A percentile compares a stretch with the other conserved stretches of the same genome.
These are phyloP conservation scores for Hypotaenidia philippensis DNA, from an alignment of 2,797 vertebrate species.

Conservation along the genomic window DNA sequence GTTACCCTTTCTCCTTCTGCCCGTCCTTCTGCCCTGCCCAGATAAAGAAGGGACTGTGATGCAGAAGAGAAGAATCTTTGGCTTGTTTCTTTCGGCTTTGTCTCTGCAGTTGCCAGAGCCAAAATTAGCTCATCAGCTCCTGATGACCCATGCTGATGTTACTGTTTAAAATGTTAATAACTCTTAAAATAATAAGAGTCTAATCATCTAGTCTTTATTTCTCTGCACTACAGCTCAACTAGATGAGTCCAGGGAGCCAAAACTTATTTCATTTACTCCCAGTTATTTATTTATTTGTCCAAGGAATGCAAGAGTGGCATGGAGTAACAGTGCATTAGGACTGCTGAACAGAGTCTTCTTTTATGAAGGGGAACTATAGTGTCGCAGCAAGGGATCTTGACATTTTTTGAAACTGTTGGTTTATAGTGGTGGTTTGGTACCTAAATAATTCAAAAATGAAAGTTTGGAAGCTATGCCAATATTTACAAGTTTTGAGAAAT, in stretches of 20 bases:
- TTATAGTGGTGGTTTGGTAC: neutral
- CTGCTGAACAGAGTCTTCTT: neutral
- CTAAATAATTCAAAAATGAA: neutral
- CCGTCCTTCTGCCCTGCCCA: neutral
- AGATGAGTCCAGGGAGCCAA: neutral
- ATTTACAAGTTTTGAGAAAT: neutral
- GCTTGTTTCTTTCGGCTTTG: neutral
- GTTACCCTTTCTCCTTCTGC: neutral
- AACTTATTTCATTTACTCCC: neutral
- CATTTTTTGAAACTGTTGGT: neutral
- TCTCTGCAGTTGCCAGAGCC: neutral
- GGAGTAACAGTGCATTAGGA: neutral
- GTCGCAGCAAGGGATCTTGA: neutral
- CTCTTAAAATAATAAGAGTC: constrained; percentile 27
- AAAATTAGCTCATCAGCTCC: constrained; percentile 39
- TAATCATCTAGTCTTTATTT: constrained; percentile 21
- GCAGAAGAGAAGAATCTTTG: neutral
- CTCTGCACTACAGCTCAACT: neutral
- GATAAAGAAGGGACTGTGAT: neutral
- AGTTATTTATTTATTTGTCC: neutral
- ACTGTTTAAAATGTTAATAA: constrained; percentile 23
- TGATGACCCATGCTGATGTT: neutral
- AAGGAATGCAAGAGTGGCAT: neutral
- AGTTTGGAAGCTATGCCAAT: neutral
- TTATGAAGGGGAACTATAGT: neutral